Evolutionary conservation across 2,797 vertebrate genomes (phyloP).

Genomic region (Lacerta agilis): DNA sequence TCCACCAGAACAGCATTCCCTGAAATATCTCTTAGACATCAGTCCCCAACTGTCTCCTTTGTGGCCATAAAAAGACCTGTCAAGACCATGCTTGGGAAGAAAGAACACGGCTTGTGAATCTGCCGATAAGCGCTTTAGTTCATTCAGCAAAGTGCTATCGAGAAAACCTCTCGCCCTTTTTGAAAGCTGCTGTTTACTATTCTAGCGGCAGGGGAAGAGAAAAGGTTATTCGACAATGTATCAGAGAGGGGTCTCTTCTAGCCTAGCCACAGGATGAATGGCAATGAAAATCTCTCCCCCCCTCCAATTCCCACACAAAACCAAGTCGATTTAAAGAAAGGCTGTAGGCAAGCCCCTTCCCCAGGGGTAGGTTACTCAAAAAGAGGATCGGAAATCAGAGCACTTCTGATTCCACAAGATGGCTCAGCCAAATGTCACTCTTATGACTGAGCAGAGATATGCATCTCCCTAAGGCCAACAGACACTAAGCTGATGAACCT

Average conservation of each 20-base stretch:
- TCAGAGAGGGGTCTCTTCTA: rapidly evolving
- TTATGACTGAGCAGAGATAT: neutral
- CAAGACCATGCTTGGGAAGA: conserved; percentile 5
- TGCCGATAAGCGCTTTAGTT: rapidly evolving
- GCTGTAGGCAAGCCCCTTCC: conserved; percentile 2
- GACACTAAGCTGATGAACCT: neutral
- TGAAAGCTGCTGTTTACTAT: neutral
- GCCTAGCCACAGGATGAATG: conserved; percentile 28
- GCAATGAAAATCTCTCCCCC: conserved; percentile 23
- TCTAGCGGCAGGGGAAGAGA: neutral
- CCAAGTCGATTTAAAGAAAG: neutral
- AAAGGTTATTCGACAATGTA: conserved; percentile 27
- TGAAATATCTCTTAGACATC: conserved; percentile 1
- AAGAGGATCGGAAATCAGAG: neutral
- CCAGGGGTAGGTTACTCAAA: neutral
- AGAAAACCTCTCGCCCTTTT: conserved; percentile 9
- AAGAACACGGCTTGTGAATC: neutral
- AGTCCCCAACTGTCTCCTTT: conserved; percentile 5
- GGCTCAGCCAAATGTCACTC: conserved; percentile 14
- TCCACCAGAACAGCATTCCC: neutral
- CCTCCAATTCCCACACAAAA: conserved; percentile 5
- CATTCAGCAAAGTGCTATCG: neutral
- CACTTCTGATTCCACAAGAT: neutral
- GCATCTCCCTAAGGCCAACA: neutral
- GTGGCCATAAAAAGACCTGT: conserved; percentile 15